Base-by-base conservation (phyloP, 2,113 vertebrate species). In the Antechinus stuartii region DNA sequence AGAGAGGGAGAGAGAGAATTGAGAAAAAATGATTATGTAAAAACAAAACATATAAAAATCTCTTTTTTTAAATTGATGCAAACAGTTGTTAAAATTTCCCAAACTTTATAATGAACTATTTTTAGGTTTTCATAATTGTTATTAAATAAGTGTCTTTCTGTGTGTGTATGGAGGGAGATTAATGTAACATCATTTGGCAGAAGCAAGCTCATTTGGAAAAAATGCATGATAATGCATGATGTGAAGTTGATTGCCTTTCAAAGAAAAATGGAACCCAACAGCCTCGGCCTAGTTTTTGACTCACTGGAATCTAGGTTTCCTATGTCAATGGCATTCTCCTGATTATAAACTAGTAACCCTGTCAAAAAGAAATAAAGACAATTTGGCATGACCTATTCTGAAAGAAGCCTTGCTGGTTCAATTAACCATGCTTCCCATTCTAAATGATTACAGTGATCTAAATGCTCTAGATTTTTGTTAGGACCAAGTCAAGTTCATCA, bases 81-180 rank as follows among this genome's bases (percentile, higher is more conserved):
- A n/a, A 35, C 30, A 68, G 5, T 68, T 68, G 12, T 68, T 68
- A 68, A 68, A 68, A 35, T 68, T 68, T 68, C 61, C 30, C 35
- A 55, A 55, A 55, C 5, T 89, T 94, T 95, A 97, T 91, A 95
- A 55, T 90, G 93, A 95, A 1, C 3, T 96, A 96, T 94, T 96
- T 96, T 93, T 42, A 91, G 95, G 94, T 97, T 97, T 96, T 84
- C 96, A 68, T 94, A 53, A 76, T 94, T 76, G 14, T 76, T 61
- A 97, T 97, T 97, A 98, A 98, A 98, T 89, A 96, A 0, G 0
- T 94, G 95, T 97, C 97, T 94, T 49, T 49, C 49, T 52, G 50
- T 94, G 96, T 96, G 96, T 91, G 94, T 8, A 12, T 10, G 27
- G 10, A 2, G 14, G 0, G 27, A 35, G 6, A 12, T 35, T 68